A percentile compares a stretch with the other conserved stretches of the same genome.
phyloP scores from a whole-genome alignment of 2,888 invertebrate genomes.

The Sthenelais limicola region DNA sequence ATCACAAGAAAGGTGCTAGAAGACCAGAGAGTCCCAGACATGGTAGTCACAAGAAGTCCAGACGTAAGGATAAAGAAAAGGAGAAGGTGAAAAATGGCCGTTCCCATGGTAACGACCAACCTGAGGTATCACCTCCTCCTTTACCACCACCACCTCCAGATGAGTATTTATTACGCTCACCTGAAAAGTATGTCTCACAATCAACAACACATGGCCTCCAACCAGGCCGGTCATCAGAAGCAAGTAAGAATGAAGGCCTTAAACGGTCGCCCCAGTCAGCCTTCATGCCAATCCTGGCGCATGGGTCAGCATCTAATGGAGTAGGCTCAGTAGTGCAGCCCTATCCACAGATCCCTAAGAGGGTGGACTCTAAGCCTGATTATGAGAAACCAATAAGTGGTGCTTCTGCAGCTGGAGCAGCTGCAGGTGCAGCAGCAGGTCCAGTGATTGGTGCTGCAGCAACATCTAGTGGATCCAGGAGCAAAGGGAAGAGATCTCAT shows the following conservation, averaged over 20 bases:
- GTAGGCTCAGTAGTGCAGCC: constrained; percentile 28
- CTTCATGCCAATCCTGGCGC: constrained; percentile 31
- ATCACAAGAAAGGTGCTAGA: constrained; percentile 18
- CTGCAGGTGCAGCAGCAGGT: not conserved
- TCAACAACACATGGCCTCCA: not conserved
- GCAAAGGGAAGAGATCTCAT: too few species aligned
- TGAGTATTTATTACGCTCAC: constrained; percentile 35
- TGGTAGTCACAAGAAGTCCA: constrained; percentile 12
- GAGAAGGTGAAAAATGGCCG: not conserved
- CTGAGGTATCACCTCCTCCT: constrained; percentile 47
- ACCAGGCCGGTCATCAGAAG: too few species aligned
- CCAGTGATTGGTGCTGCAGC: not conserved
- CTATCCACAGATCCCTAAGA: constrained; percentile 22
- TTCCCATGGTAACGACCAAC: not conserved
- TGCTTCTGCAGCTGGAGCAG: constrained; percentile 7
- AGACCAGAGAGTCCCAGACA: constrained; percentile 13
- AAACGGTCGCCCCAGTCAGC: constrained; percentile 26
- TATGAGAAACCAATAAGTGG: too few species aligned
- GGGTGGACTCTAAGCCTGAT: constrained; percentile 27
- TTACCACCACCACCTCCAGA: constrained; percentile 48
- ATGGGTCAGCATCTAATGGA: constrained; percentile 12
- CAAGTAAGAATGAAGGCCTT: not conserved
- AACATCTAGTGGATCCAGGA: too few species aligned
- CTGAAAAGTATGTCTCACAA: constrained; percentile 2
- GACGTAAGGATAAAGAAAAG: constrained; percentile 21